Evolutionary conservation across 2,888 invertebrate genomes (phyloP), one percentile per base, ranked within the genome.

Genomic region (Zhuqinia jingwanae): DNA sequence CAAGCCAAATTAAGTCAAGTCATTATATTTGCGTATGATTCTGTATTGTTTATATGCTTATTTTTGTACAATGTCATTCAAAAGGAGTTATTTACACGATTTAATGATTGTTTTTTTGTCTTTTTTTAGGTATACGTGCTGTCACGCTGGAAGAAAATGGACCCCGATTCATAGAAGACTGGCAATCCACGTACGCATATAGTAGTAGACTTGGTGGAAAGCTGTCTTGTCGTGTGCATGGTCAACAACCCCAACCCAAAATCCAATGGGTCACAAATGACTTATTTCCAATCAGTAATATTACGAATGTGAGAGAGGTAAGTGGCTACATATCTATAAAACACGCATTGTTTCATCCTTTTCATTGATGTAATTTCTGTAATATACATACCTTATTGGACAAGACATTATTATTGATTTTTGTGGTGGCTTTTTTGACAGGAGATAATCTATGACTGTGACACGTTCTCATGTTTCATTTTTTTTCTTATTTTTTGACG

Each of bases 251-350:
- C 13, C 87, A 85, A 60, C 90, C 90, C 45, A 78, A 85, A 53
- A 79, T 89, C 53, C 89, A 91, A 68, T 91, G 91, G 91, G 87
- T 91, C 77, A 89, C 91, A 17, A 88, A 88, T 65, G 89, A 91
- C 63, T 88, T 89, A 50, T 87, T 90, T 77, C 91, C 89, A n/a
- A 87, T 91, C 56, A 87, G 65, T 50, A 91, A 91, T 86, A 89
- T 90, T 75, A 86, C 89, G 75, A 84, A 88, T 3, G 56, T 90
- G 13, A 79, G 91, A 82, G 90, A 90, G 89, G 91, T 90, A 87
- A 89, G 88, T 77, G 30, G n/a, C n/a, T 25, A 58, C 42, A 58
- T 60, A 22, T 45, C 11, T 1, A 42, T 58, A 58, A 36, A 77
- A 45, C 65, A 42, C 65, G 65, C 36, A 30, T 36, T 11, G 6